Evolutionary conservation across 1,140 invertebrate genomes (phyloP).

Genomic region (Polyergus mexicanus): DNA sequence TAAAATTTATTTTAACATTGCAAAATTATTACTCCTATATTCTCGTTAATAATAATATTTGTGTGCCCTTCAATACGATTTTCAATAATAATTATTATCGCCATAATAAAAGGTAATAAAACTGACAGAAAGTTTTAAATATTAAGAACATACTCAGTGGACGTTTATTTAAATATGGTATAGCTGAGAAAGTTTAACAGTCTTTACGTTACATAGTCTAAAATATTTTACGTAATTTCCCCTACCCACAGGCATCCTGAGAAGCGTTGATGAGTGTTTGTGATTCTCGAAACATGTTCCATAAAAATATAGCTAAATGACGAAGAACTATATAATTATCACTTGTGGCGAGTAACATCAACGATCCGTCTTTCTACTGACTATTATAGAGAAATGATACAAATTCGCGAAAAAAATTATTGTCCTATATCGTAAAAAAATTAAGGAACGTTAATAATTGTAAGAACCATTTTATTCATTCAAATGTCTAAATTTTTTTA

Average conservation of each 20-base stretch:
- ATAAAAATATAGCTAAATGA: conserved; percentile 38
- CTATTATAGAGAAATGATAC: neutral
- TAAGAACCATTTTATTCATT: conserved; percentile 7
- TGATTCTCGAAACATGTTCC: conserved; percentile 53
- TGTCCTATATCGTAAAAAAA: conserved; percentile 2
- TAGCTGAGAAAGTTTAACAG: neutral
- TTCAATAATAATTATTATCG: neutral
- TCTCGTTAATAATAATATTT: neutral
- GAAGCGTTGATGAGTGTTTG: conserved; percentile 12
- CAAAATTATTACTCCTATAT: conserved; percentile 1
- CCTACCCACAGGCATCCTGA: conserved; percentile 65
- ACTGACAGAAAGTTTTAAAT: conserved; percentile 4
- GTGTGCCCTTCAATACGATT: neutral
- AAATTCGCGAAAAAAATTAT: conserved; percentile 41
- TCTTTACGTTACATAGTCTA: too few species aligned
- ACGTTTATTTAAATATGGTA: conserved; percentile 16
- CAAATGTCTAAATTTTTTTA: neutral
- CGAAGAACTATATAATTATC: conserved; percentile 50
- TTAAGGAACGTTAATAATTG: neutral
- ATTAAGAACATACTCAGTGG: neutral
- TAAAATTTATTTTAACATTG: neutral
- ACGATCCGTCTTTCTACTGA: conserved; percentile 7
- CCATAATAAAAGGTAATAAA: neutral
- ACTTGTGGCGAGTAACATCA: conserved; percentile 12
- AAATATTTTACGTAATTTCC: neutral